Base-by-base conservation (phyloP, 2,888 invertebrate species). In the Drosophila borborema region DNA sequence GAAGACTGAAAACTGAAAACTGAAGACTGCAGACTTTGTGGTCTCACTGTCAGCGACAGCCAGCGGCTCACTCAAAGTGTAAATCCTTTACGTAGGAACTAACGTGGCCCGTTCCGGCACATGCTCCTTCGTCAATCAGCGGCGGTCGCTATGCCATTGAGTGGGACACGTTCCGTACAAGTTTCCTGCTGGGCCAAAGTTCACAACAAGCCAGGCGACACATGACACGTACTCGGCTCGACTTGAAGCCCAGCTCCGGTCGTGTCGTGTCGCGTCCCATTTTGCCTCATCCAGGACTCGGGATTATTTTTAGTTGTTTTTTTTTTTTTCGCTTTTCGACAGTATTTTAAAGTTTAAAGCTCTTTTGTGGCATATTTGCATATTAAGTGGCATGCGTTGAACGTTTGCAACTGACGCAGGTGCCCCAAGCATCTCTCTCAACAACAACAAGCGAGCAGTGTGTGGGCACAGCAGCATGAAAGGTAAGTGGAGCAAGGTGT, bases 281-380 rank as follows among this genome's bases (percentile, higher is more conserved):
- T 53, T 43, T 12, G 45, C 40, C 31, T 43, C 43, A 55, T 9
- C 53, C 68, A 46, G 45, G 54, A 23, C 34, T 58, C 28, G 72
- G 80, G 82, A 82, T 89, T 90, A 90, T 80, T 79, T 84, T 70
- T 84, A 77, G 87, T 89, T 84, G 84, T 87, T 34, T 34, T 18
- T 31, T 28, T 34, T 18, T 31, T 28, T 28, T 28, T 28, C 1
- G n/a, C 49, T 51, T 51, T 87, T 76, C 40, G 76, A 65, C 80
- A 85, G 73, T 80, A 77, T 85, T 85, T 85, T 85, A 85, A 85
- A 85, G 90, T 90, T 85, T 90, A 85, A 85, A 88, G 85, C 85
- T 88, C 88, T 90, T 85, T 88, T 90, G 88, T 75, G 85, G 88
- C 85, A 90, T 66, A 90, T 90, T 85, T 85, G 88, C 90, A 85